phyloP scores from a whole-genome alignment of 23 tunicate species.

The Botrylloides violaceus region DNA sequence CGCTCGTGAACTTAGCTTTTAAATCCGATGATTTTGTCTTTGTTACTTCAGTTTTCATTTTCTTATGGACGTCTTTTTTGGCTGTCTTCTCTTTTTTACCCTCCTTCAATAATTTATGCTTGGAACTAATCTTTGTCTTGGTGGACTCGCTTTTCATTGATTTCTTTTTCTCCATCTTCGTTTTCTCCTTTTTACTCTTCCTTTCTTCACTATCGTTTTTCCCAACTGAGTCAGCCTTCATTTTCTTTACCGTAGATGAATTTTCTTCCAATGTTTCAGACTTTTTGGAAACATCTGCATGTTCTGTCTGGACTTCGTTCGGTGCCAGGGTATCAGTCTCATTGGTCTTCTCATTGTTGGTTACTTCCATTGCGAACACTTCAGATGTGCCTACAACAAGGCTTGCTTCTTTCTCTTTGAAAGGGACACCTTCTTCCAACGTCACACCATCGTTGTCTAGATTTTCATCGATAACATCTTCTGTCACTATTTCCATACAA shows the following conservation, averaged over 20 bases:
- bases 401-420: too few species aligned
- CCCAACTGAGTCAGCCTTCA: background rate
- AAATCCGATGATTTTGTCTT: background rate
- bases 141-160: background rate
- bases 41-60: background rate
- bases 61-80: background rate
- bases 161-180: background rate
- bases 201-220: background rate
- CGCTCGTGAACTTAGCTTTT: background rate
- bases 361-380: too few species aligned
- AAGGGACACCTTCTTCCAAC: too few species aligned
- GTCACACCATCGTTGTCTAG: too few species aligned
- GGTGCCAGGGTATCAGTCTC: too few species aligned
- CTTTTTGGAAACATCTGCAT: too few species aligned
- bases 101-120: background rate
- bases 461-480: too few species aligned
- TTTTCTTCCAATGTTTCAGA: too few species aligned
- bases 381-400: too few species aligned
- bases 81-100: background rate
- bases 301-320: too few species aligned
- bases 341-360: too few species aligned
- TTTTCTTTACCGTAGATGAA: background rate
- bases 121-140: background rate
- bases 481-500: constrained; percentile 9
- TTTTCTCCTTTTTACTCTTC: background rate